phyloP scores from a whole-genome alignment of 1,140 invertebrate genomes.

The Chironomus striatipennis region DNA sequence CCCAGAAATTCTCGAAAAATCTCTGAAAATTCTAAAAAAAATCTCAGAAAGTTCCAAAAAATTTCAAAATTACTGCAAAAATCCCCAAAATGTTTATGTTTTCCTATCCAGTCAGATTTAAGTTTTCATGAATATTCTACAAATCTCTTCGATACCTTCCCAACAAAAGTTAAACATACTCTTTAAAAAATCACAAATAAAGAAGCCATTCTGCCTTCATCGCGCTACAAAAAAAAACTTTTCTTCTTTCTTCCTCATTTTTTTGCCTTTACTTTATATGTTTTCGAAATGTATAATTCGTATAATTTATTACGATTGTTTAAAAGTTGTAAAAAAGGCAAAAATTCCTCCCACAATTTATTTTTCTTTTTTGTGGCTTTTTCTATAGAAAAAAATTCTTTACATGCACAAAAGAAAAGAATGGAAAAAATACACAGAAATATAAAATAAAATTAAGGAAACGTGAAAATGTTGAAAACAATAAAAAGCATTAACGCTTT shows the following conservation, averaged over 20 bases:
- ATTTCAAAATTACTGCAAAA: too few species aligned
- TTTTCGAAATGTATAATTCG: slow-evolving; percentile 8
- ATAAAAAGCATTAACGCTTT: slow-evolving; percentile 13
- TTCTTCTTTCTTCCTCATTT: not conserved
- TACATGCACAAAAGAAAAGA: not conserved
- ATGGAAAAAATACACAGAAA: not conserved
- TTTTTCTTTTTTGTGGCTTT: not conserved
- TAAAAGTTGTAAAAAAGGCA: slow-evolving; percentile 3
- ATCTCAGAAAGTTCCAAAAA: too few species aligned
- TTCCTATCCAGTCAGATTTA: too few species aligned
- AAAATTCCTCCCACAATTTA: not conserved
- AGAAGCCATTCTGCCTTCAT: not conserved
- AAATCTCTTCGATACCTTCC: too few species aligned
- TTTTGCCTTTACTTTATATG: not conserved
- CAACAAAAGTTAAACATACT: too few species aligned
- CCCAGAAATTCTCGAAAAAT: too few species aligned
- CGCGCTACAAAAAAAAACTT: not conserved
- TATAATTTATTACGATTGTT: slow-evolving; percentile 14
- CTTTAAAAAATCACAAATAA: not conserved
- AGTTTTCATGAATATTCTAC: too few species aligned
- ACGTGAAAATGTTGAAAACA: slow-evolving; percentile 13
- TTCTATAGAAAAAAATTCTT: not conserved
- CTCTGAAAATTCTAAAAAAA: too few species aligned
- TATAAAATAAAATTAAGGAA: not conserved
- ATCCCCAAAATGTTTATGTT: too few species aligned